Base-by-base conservation (phyloP, 2,797 vertebrate genomes). In the Phoeniculus purpureus region DNA sequence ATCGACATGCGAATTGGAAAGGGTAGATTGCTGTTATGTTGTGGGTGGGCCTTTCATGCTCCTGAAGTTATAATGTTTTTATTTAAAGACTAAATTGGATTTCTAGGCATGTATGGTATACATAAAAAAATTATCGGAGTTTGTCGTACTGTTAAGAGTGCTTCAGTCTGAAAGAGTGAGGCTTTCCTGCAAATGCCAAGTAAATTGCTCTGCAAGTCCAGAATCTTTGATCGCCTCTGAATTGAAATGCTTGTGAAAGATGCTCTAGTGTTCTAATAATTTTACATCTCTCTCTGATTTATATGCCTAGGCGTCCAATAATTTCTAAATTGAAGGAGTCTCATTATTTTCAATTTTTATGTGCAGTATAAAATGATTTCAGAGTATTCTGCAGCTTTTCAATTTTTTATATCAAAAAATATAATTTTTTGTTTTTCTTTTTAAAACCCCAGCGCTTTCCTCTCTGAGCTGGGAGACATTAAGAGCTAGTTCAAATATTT, bases 141-240 rank as follows among this genome's bases (percentile, higher is more conserved):
- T 97, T 93, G 97, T 97, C 94, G 75, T 95, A 96, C 95, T 97
- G 96, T 96, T 94, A 97, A 97, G 95, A 94, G 93, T 95, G 85
- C 94, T 97, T 97, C 96, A 97, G 79, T 90, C 90, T 96, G 95
- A 96, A 97, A 97, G 94, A 97, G 94, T 90, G 94, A 96, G 85
- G 54, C 80, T 97, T 96, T 97, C 85, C 94, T 95, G 92, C 76
- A 96, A 97, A 96, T 96, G 94, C 84, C 87, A 96, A 93, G 93
- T 95, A 97, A 97, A 97, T 97, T 97, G 91, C 88, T 95, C 83
- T 95, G 92, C 87, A 92, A 97, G 96, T 95, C 93, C 92, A 87
- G 94, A 91, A 95, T 96, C 94, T 95, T 95, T 94, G 74, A 97
- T 97, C 94, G 94, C 92, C 66, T 97, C 93, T 95, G 96, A 96